Percentiles rank a stretch among this genome's conserved stretches.
Conservation (phyloP, 2,797 vertebrate genomes). For the Sebastes hopkinsi region DNA sequence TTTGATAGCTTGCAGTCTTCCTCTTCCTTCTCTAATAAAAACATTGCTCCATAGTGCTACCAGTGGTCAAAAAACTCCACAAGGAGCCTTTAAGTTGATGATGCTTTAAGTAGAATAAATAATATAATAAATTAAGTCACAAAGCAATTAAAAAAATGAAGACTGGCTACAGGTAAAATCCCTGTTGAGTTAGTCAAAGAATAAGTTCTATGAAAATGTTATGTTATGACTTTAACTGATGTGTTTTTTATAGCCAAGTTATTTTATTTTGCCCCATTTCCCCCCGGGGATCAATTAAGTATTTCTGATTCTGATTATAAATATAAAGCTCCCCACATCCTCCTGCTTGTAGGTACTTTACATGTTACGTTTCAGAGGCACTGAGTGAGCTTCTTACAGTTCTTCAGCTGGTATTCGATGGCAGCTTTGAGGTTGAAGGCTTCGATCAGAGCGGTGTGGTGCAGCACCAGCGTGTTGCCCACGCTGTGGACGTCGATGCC, state of each 20-base stretch:
- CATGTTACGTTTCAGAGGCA: neutral
- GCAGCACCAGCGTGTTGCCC: conserved; percentile 93
- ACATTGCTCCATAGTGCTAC: too few species aligned
- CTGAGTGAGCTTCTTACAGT: conserved; percentile 72
- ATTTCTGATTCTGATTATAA: too few species aligned
- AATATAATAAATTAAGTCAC: neutral
- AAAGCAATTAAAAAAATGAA: neutral
- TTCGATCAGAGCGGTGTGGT: conserved; percentile 92
- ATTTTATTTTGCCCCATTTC: too few species aligned
- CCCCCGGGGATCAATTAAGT: too few species aligned
- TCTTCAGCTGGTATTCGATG: conserved; percentile 93
- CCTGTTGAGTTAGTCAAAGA: neutral
- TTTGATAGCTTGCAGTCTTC: neutral
- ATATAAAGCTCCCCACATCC: neutral
- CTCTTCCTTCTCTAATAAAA: neutral
- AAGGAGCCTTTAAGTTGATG: neutral
- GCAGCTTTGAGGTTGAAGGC: conserved; percentile 97
- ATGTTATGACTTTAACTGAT: neutral
- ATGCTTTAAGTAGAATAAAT: neutral
- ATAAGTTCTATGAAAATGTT: neutral
- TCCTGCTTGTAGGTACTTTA: neutral
- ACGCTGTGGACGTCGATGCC: conserved; percentile 95
- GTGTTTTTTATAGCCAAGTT: too few species aligned
- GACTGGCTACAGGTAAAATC: neutral
- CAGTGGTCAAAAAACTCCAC: neutral